Conservation (phyloP, 2,888 invertebrate species). For the Cantharis lateralis region DNA sequence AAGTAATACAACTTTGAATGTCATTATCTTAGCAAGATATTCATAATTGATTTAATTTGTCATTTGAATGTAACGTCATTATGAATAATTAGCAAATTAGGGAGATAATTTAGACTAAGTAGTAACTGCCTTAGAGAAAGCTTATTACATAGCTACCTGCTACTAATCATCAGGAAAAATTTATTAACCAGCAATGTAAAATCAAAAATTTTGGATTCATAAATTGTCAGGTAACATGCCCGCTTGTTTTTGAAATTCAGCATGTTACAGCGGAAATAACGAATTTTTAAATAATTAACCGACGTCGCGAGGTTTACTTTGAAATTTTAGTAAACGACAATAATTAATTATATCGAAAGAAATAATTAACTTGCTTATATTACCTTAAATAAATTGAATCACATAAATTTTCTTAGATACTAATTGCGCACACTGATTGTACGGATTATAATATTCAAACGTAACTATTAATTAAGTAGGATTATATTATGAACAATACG, state of each 20-base stretch:
- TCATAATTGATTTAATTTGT: background rate
- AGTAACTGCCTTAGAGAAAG: background rate
- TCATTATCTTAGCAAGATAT: background rate
- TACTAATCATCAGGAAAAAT: background rate
- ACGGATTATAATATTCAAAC: background rate
- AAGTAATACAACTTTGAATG: background rate
- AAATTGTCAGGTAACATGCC: no score
- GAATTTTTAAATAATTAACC: no score
- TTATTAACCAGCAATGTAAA: no score
- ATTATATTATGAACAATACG: background rate
- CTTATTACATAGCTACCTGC: background rate
- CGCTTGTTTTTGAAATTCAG: no score
- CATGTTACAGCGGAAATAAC: background rate
- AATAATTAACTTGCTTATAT: background rate
- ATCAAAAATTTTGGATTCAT: no score
- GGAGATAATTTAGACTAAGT: background rate
- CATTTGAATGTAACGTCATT: background rate
- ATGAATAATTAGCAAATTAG: background rate
- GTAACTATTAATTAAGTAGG: background rate
- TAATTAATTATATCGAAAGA: background rate
- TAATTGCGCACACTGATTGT: background rate
- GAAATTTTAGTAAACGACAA: background rate
- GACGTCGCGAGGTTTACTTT: background rate
- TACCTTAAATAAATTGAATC: background rate
- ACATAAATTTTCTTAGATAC: background rate